A percentile compares a stretch with the other conserved stretches of the same genome.
These are phyloP conservation scores for Apostichopus leukothele DNA, from an alignment of 53 echinoderm and acorn worm genomes.

Conservation along the genomic window DNA sequence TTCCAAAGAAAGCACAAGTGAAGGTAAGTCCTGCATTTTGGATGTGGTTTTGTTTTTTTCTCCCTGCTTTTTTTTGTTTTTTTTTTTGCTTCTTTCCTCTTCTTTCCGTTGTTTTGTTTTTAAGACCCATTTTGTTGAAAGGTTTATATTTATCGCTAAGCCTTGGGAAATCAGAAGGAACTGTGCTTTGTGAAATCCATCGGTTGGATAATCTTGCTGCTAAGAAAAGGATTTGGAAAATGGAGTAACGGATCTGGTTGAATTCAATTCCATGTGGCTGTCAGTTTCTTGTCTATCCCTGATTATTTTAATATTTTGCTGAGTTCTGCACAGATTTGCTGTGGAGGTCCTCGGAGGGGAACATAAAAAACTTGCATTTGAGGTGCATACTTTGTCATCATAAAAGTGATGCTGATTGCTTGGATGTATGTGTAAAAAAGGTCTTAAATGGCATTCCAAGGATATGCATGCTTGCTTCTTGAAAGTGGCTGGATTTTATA, in stretches of 20 bases:
- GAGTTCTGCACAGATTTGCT: too few species aligned
- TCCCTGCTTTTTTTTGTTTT: background rate
- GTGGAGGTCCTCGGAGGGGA: too few species aligned
- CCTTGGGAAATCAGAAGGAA: conserved; percentile 46
- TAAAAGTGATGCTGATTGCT: too few species aligned
- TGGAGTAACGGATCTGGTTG: background rate
- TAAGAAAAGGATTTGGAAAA: background rate
- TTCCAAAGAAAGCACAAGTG: conserved; percentile 51
- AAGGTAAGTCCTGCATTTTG: conserved; percentile 22
- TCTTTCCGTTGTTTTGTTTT: background rate
- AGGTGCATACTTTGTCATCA: too few species aligned
- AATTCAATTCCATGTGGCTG: too few species aligned
- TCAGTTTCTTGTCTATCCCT: too few species aligned
- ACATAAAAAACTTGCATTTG: too few species aligned
- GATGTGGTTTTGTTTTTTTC: background rate
- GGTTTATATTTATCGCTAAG: conserved; percentile 39
- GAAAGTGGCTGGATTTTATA: too few species aligned
- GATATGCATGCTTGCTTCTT: too few species aligned
- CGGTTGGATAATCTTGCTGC: background rate
- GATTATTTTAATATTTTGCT: too few species aligned
- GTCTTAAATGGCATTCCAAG: too few species aligned
- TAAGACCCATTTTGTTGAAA: conserved; percentile 27
- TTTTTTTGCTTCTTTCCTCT: background rate
- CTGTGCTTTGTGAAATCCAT: conserved; percentile 22
- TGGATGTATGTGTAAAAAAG: too few species aligned